These are phyloP conservation scores for Notothenia coriiceps DNA, from an alignment of 2,113 vertebrate species.

Conservation along the genomic window DNA sequence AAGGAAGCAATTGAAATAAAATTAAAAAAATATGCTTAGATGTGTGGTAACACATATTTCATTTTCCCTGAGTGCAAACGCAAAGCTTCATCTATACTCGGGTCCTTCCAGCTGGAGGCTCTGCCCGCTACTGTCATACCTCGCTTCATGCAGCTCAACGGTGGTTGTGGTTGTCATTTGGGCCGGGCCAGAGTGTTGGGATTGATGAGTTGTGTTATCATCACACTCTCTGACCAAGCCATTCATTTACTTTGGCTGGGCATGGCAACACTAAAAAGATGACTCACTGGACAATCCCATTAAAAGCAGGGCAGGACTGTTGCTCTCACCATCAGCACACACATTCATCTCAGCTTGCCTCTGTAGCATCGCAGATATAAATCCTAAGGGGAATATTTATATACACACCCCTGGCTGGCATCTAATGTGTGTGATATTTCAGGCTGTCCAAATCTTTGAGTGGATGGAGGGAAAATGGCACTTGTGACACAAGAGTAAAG, in stretches of 20 bases:
- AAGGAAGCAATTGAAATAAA: slow-evolving; percentile 35
- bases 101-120: neutral
- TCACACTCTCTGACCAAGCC: slow-evolving; percentile 34
- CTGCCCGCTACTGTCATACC: slow-evolving; percentile 1
- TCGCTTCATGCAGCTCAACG: slow-evolving; percentile 14
- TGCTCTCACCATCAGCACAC: slow-evolving; percentile 18
- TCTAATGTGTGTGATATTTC: slow-evolving; percentile 41
- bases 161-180: slow-evolving; percentile 26
- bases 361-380: slow-evolving; percentile 34
- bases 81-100: neutral
- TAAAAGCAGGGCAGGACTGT: slow-evolving; percentile 40
- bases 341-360: slow-evolving; percentile 43
- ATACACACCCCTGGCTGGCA: slow-evolving; percentile 25
- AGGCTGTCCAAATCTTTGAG: slow-evolving; percentile 34
- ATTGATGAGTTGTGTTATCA: slow-evolving; percentile 47
- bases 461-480: slow-evolving; percentile 33
- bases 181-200: slow-evolving; percentile 14
- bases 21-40: slow-evolving; percentile 15
- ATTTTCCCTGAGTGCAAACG: slow-evolving; percentile 76
- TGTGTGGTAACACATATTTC: slow-evolving; percentile 13
- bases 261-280: slow-evolving; percentile 51
- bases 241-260: slow-evolving; percentile 59
- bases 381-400: slow-evolving; percentile 42
- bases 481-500: slow-evolving; percentile 36
- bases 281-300: slow-evolving; percentile 63